Percentiles rank a stretch among this genome's conserved stretches.
These are phyloP conservation scores for Tachina fera DNA, from an alignment of 2,888 invertebrate species.

Conservation along the genomic window DNA sequence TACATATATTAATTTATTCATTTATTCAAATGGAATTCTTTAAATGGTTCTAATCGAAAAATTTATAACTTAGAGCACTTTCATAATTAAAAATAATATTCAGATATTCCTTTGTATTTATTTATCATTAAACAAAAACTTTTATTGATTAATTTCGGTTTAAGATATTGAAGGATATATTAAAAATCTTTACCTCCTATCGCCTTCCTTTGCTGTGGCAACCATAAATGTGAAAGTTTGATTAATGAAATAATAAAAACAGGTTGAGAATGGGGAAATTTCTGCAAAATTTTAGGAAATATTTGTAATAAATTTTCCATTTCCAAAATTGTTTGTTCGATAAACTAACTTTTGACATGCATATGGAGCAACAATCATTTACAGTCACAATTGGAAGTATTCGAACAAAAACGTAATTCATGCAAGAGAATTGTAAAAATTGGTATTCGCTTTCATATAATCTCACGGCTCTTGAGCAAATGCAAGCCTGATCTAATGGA, in stretches of 20 bases:
- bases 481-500: too few species aligned
- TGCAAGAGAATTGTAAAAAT: too few species aligned
- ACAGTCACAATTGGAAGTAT: too few species aligned
- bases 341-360: slow-evolving; percentile 34
- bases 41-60: too few species aligned
- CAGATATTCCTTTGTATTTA: neutral
- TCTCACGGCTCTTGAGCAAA: too few species aligned
- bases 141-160: neutral
- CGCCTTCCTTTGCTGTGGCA: slow-evolving; percentile 7
- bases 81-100: neutral
- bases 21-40: too few species aligned
- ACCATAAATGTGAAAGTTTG: slow-evolving; percentile 12
- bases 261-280: slow-evolving; percentile 16
- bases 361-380: neutral
- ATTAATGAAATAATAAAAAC: slow-evolving; percentile 23
- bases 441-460: too few species aligned
- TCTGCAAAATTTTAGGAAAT: slow-evolving; percentile 12
- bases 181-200: neutral
- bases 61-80: too few species aligned
- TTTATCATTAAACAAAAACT: neutral
- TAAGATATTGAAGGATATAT: neutral
- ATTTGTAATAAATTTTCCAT: slow-evolving; percentile 11
- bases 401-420: too few species aligned
- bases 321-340: slow-evolving; percentile 40
- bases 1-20: too few species aligned